Evolutionary conservation across 2,797 vertebrate genomes (phyloP).

Genomic region (Danio tinwini): DNA sequence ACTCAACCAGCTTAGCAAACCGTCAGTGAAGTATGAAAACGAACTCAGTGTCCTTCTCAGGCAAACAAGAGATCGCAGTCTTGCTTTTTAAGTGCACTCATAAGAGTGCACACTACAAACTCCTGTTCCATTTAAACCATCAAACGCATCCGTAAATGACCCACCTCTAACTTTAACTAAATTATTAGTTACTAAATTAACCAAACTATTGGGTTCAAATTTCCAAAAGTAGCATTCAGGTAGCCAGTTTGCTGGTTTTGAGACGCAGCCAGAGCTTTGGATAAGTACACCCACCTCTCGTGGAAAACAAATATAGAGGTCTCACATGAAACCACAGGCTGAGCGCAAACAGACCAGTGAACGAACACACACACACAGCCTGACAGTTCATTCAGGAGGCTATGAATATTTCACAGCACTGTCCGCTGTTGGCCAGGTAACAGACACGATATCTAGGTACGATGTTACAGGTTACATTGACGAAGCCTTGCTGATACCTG

Average conservation of each 20-base stretch:
- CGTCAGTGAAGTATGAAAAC: conserved; percentile 34
- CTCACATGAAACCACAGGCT: conserved; percentile 57
- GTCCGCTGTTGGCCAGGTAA: conserved; percentile 76
- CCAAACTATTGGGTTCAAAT: neutral
- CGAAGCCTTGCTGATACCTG: conserved; percentile 53
- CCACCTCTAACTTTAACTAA: neutral
- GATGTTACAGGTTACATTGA: conserved; percentile 71
- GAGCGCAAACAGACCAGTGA: conserved; percentile 49
- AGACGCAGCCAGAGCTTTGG: neutral
- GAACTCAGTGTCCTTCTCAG: conserved; percentile 31
- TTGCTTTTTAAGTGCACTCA: neutral
- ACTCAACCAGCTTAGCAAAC: conserved; percentile 34
- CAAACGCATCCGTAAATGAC: neutral
- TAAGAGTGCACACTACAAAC: neutral
- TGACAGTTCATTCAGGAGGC: conserved; percentile 42
- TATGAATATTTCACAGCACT: conserved; percentile 80
- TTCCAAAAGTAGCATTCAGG: neutral
- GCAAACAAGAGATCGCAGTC: conserved; percentile 9
- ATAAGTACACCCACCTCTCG: conserved; percentile 41
- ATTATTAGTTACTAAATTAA: too few relatives aligned
- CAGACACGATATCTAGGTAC: conserved; percentile 74
- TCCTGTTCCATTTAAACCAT: too few relatives aligned
- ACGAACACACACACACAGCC: conserved; percentile 25
- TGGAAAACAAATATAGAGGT: conserved; percentile 68
- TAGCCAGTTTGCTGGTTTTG: conserved; percentile 9